Evolutionary conservation across 2,113 vertebrate species (phyloP).

Genomic region (Ophthalmotilapia sp.): DNA sequence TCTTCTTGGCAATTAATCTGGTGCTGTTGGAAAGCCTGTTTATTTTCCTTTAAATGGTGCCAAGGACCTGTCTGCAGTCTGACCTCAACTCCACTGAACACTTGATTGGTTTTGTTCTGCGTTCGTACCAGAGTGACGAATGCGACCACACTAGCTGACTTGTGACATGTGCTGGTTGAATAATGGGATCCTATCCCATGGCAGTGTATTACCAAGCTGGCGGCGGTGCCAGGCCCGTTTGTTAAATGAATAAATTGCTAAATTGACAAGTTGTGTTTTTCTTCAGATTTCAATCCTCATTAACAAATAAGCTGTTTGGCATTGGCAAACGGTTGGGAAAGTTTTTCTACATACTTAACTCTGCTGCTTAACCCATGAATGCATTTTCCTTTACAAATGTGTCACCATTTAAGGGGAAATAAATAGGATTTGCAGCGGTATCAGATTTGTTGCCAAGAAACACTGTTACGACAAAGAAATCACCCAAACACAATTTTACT

Average conservation of each 20-base stretch:
- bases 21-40: neutral
- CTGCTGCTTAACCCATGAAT: neutral
- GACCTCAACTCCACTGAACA: neutral
- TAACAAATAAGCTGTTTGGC: neutral
- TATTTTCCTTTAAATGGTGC: neutral
- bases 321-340: neutral
- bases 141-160: neutral
- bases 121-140: neutral
- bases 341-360: neutral
- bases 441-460: neutral
- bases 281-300: neutral
- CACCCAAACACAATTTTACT: neutral
- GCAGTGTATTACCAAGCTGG: neutral
- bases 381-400: neutral
- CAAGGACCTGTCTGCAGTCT: neutral
- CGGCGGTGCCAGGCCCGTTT: rapidly evolving
- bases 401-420: neutral
- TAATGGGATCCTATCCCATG: neutral
- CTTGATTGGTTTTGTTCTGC: neutral
- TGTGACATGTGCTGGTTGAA: neutral
- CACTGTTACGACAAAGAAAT: neutral
- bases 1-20: neutral
- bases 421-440: neutral
- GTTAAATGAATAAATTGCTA: neutral
- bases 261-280: neutral